Conservation (phyloP, 2,888 invertebrate genomes). For the Zygaena filipendulae region DNA sequence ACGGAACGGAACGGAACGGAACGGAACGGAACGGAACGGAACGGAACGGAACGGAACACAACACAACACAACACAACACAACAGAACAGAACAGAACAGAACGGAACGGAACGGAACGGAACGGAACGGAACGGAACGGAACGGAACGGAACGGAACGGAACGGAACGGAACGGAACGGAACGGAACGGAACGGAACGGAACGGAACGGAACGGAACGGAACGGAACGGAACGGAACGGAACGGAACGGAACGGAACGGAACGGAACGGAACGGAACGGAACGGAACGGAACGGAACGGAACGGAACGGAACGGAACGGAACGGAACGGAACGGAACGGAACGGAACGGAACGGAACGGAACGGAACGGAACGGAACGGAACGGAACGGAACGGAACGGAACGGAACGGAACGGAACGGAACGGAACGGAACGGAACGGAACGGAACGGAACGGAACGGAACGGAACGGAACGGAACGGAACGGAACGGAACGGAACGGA, state of each 20-base stretch:
- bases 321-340: constrained; percentile 13
- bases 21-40: constrained; percentile 13
- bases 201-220: constrained; percentile 17
- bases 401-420: constrained; percentile 13
- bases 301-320: constrained; percentile 12
- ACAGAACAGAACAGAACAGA: constrained; percentile 13
- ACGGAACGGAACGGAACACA: constrained; percentile 13
- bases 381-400: constrained; percentile 13
- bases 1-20: constrained; percentile 14
- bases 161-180: constrained; percentile 14
- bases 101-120: constrained; percentile 13
- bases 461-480: constrained; percentile 13
- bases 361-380: constrained; percentile 15
- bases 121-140: constrained; percentile 16
- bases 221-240: constrained; percentile 15
- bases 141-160: constrained; percentile 15
- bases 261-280: constrained; percentile 11
- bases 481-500: constrained; percentile 14
- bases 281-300: constrained; percentile 13
- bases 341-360: constrained; percentile 15
- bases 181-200: constrained; percentile 17
- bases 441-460: constrained; percentile 13
- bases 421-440: constrained; percentile 14
- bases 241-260: constrained; percentile 15
- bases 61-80: constrained; percentile 13